A percentile compares a stretch with the other conserved stretches of the same genome.
Evolutionary conservation across 2,113 vertebrate genomes (phyloP).

Genomic region (Xiphophorus maculatus): DNA sequence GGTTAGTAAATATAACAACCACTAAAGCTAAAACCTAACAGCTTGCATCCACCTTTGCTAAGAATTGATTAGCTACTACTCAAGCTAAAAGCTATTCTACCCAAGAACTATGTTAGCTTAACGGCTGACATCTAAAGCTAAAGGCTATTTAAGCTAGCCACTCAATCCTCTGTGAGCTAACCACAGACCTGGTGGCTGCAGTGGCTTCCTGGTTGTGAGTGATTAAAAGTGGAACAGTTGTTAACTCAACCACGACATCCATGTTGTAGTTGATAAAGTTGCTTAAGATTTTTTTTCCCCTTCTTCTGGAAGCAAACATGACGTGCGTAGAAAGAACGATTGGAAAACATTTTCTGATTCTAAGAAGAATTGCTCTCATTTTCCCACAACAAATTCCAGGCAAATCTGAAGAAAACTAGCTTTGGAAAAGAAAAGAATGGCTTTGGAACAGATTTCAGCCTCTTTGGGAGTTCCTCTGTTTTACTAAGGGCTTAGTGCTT

Average conservation of each 20-base stretch:
- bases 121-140: too few relatives aligned
- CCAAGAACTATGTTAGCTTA: too few relatives aligned
- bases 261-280: neutral
- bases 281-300: neutral
- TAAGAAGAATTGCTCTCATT: slow-evolving; percentile 22
- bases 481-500: slow-evolving; percentile 55
- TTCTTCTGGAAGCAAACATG: neutral
- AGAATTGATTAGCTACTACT: too few relatives aligned
- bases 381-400: slow-evolving; percentile 42
- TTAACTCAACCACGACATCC: neutral
- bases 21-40: too few relatives aligned
- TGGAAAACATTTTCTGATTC: neutral
- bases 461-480: slow-evolving; percentile 70
- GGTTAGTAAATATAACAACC: too few relatives aligned
- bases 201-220: too few relatives aligned
- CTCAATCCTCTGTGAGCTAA: too few relatives aligned
- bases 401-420: slow-evolving; percentile 42
- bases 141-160: too few relatives aligned
- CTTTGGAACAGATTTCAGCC: slow-evolving; percentile 60
- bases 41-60: too few relatives aligned
- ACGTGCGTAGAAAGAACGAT: neutral
- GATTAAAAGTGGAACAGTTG: neutral
- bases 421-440: slow-evolving; percentile 55
- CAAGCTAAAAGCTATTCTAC: too few relatives aligned
- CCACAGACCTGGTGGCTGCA: too few relatives aligned